These are phyloP conservation scores for Telmatherina bonti DNA, from an alignment of 2,797 vertebrate species.

Conservation along the genomic window DNA sequence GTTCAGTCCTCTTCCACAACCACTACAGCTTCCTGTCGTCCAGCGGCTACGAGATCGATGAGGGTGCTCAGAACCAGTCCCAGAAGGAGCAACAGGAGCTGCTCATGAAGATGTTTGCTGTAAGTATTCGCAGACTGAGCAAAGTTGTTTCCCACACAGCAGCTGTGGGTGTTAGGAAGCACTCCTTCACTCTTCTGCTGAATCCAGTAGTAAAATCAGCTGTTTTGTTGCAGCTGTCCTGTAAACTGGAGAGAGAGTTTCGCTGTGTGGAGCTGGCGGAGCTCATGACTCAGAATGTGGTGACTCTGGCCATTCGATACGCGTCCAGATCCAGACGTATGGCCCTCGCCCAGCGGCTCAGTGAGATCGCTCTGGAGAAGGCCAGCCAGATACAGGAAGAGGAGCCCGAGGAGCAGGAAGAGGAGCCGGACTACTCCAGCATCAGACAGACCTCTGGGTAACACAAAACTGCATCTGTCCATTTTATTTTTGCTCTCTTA, in stretches of 20 bases:
- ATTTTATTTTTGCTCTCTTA: background rate
- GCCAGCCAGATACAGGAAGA: constrained; percentile 79
- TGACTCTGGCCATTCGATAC: constrained; percentile 92
- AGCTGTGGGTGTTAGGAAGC: background rate
- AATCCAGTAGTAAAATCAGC: background rate
- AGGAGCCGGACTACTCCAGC: constrained; percentile 77
- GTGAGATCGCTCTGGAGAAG: constrained; percentile 89
- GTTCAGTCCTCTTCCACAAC: constrained; percentile 90
- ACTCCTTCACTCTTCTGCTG: background rate
- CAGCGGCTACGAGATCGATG: constrained; percentile 90
- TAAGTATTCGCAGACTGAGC: constrained; percentile 76
- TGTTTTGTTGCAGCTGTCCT: constrained; percentile 86
- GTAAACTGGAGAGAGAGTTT: constrained; percentile 94
- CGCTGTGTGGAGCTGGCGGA: constrained; percentile 93
- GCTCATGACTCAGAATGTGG: constrained; percentile 90
- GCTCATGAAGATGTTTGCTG: constrained; percentile 97
- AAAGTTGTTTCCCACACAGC: background rate
- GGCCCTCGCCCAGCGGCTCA: constrained; percentile 90
- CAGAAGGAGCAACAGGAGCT: constrained; percentile 94
- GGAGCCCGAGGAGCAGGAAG: constrained; percentile 69
- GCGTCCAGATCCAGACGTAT: constrained; percentile 91
- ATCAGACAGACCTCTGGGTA: constrained; percentile 80
- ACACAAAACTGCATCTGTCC: background rate
- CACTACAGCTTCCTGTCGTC: constrained; percentile 89
- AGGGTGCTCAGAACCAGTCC: constrained; percentile 81